These are phyloP conservation scores for Corbicula japonica DNA, from an alignment of 2,888 invertebrate genomes.

Conservation along the genomic window DNA sequence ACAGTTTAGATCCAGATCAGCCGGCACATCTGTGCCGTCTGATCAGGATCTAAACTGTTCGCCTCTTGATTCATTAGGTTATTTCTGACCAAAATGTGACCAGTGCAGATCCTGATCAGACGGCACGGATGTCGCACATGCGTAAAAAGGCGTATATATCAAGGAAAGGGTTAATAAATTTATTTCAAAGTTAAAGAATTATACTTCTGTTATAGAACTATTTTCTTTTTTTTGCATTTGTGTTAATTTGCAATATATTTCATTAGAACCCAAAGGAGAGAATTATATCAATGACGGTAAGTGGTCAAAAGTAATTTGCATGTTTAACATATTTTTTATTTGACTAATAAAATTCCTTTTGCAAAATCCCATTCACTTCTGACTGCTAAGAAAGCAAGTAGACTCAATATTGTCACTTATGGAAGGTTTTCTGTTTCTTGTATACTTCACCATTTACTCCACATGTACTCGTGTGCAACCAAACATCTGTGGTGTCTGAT, in stretches of 20 bases:
- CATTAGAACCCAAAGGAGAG: constrained; percentile 20
- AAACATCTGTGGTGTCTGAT: neutral
- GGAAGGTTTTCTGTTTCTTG: neutral
- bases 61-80: no score
- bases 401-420: neutral
- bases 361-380: neutral
- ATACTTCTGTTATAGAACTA: neutral
- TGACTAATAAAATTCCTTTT: neutral
- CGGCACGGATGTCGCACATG: no score
- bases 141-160: no score
- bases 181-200: no score
- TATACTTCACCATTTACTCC: neutral
- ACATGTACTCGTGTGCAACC: neutral
- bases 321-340: neutral
- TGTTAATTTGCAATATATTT: neutral
- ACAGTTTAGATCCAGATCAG: no score
- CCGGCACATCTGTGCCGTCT: no score
- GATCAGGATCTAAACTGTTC: no score
- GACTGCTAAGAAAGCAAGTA: neutral
- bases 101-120: no score
- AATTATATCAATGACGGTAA: constrained; percentile 26
- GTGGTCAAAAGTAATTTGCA: neutral
- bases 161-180: no score
- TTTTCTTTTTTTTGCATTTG: neutral
- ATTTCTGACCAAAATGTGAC: no score